Base-by-base conservation (phyloP, 1,140 invertebrate species). In the Neodiprion lecontei region DNA sequence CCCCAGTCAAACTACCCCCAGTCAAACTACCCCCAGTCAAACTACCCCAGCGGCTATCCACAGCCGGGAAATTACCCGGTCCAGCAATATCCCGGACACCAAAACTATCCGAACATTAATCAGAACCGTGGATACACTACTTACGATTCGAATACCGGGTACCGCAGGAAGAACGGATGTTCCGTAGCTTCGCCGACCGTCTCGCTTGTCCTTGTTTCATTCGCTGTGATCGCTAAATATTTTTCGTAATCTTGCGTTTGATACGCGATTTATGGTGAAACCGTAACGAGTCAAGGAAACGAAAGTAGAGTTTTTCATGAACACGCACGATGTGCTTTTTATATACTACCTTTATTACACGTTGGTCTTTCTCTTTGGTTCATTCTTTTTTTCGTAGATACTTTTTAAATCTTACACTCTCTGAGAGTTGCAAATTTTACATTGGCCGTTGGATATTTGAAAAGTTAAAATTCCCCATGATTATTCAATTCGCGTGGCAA, bases 61-160 rank as follows among this genome's bases (percentile, higher is more conserved):
- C 67, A 69, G 48, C 9, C 71, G 10, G 1, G 53, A 7, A 79
- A 81, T n/a, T 82, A 81, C 74, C 77, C 80, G 8, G 67, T 28
- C 12, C 50, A 79, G 66, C 74, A 69, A 47, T 69, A 69, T 69
- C 67, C 67, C 47, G 61, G 71, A 14, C 74, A 77, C 73, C 72
- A 75, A 10, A 77, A 77, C 72, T 77, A 82, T 74, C 80, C 79
- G 11, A 40, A 1, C 28, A 61, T 3, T 9, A 73, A 75, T 69
- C 75, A 80, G 66, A 83, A 80, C 72, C 76, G 76, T 8, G 69
- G 79, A n/a, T 71, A 72, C n/a, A 75, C 75, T 50, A 28, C 74
- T 17, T 75, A 75, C 67, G 80, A 81, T 40, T 40, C 74, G 0
- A 79, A 82, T 21, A 72, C 76, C 9, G 72, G 72, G 17, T 72